Percentiles rank a stretch among this genome's conserved stretches.
These are phyloP conservation scores for Caenorhabditis briggsae DNA, from an alignment of 1,140 invertebrate genomes.

Conservation along the genomic window DNA sequence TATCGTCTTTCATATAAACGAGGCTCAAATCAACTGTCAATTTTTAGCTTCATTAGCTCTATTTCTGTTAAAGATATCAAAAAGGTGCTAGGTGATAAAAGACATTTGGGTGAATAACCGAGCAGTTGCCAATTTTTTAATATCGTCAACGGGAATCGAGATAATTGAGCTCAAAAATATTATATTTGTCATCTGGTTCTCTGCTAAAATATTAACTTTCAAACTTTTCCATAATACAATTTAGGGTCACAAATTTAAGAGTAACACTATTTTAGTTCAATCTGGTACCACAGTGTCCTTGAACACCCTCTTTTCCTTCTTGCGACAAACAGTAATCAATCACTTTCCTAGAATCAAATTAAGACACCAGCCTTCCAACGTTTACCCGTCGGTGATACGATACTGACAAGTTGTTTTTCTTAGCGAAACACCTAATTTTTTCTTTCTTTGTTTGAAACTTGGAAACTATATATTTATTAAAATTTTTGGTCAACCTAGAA, in stretches of 20 bases:
- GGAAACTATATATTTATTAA: background rate
- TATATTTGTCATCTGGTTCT: too few species aligned
- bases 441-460: background rate
- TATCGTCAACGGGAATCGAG: too few species aligned
- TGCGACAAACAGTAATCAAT: slow-evolving; percentile 48
- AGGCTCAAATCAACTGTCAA: too few species aligned
- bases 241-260: too few species aligned
- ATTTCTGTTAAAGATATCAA: too few species aligned
- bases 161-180: too few species aligned
- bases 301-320: background rate
- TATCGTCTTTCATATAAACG: too few species aligned
- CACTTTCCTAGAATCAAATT: slow-evolving; percentile 53
- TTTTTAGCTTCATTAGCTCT: too few species aligned
- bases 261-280: background rate
- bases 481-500: background rate
- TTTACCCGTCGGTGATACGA: slow-evolving; percentile 24
- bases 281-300: slow-evolving; percentile 21
- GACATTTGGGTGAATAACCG: too few species aligned
- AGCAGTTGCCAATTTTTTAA: too few species aligned
- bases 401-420: slow-evolving; percentile 37
- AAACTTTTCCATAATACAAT: background rate
- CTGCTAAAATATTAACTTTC: background rate
- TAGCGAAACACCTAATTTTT: slow-evolving; percentile 11
- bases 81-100: too few species aligned
- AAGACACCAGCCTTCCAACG: slow-evolving; percentile 4